These are phyloP conservation scores for Suricata suricatta DNA, from an alignment of 2,113 vertebrate genomes.

Conservation along the genomic window DNA sequence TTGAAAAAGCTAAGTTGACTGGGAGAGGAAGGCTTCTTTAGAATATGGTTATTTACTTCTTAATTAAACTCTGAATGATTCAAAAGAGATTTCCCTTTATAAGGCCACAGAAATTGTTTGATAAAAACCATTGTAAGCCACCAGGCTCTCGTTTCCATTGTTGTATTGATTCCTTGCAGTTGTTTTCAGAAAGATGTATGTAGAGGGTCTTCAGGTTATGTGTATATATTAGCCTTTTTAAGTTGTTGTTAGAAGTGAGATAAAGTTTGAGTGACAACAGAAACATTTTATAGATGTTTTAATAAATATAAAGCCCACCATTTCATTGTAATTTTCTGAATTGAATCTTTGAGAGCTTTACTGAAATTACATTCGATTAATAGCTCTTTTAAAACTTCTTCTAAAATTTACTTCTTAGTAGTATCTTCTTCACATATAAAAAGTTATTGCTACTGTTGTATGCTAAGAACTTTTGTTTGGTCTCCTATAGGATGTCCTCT, in stretches of 20 bases:
- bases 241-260: neutral
- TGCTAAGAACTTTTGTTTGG: neutral
- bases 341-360: neutral
- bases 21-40: conserved; percentile 59
- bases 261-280: neutral
- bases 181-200: conserved; percentile 24
- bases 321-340: conserved; percentile 51
- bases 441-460: neutral
- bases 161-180: neutral
- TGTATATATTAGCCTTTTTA: conserved; percentile 4
- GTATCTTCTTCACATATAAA: conserved; percentile 27
- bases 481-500: neutral
- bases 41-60: conserved; percentile 73
- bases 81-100: conserved; percentile 67
- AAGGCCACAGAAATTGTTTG: conserved; percentile 52
- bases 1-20: conserved; percentile 63
- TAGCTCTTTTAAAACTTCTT: conserved; percentile 12
- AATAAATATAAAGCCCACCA: conserved; percentile 6
- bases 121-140: conserved; percentile 54
- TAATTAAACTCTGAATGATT: conserved; percentile 78
- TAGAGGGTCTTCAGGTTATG: conserved; percentile 1
- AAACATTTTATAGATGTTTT: neutral
- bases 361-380: conserved; percentile 40
- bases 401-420: conserved; percentile 25
- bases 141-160: conserved; percentile 55